These are phyloP conservation scores for Toxonevra muliebris DNA, from an alignment of 2,888 invertebrate species.

Conservation along the genomic window DNA sequence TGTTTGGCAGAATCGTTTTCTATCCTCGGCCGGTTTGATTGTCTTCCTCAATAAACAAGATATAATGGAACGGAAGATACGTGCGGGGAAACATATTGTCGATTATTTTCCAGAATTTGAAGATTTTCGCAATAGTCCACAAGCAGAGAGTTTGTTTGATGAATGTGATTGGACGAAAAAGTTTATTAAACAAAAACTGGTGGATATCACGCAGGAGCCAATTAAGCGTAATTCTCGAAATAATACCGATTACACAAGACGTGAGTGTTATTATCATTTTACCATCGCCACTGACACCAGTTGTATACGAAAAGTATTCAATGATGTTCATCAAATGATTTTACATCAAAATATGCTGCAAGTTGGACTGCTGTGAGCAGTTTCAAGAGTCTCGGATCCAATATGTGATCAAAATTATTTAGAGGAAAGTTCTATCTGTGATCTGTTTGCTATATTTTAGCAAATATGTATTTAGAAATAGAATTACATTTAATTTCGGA, in stretches of 20 bases:
- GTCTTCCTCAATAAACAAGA: constrained; percentile 79
- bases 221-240: constrained; percentile 62
- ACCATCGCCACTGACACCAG: constrained; percentile 80
- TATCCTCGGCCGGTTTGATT: constrained; percentile 78
- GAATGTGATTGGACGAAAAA: constrained; percentile 74
- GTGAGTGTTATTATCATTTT: constrained; percentile 77
- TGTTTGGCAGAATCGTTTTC: constrained; percentile 78
- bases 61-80: constrained; percentile 73
- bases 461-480: too few relatives aligned
- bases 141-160: constrained; percentile 67
- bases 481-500: too few relatives aligned
- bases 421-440: too few relatives aligned
- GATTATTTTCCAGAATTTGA: constrained; percentile 75
- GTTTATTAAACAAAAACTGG: constrained; percentile 75
- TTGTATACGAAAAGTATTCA: constrained; percentile 76
- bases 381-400: background rate
- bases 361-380: constrained; percentile 59
- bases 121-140: constrained; percentile 66
- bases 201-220: constrained; percentile 69
- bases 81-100: constrained; percentile 72
- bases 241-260: constrained; percentile 60
- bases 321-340: constrained; percentile 78
- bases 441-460: too few relatives aligned
- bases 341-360: constrained; percentile 66
- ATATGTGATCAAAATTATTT: too few relatives aligned